These are phyloP conservation scores for Folsomia candida DNA, from an alignment of 2,888 invertebrate genomes.

Conservation along the genomic window DNA sequence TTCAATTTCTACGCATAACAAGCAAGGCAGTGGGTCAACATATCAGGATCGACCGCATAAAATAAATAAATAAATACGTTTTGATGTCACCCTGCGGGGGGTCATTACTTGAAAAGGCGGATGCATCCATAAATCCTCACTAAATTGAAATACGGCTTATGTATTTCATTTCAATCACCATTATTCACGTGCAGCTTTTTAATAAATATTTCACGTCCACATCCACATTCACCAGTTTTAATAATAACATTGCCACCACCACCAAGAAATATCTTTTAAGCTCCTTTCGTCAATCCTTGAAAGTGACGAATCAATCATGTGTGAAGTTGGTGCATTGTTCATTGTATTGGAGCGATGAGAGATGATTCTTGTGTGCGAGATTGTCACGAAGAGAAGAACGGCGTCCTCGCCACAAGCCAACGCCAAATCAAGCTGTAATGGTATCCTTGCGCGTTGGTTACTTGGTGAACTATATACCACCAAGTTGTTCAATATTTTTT, in stretches of 20 bases:
- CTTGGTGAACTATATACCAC: too few relatives aligned
- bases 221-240: neutral
- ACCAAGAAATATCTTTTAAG: too few relatives aligned
- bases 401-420: neutral
- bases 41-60: too few relatives aligned
- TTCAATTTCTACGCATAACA: neutral
- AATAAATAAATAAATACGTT: too few relatives aligned
- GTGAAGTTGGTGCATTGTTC: constrained; percentile 12
- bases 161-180: neutral
- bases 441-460: too few relatives aligned
- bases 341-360: neutral
- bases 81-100: neutral
- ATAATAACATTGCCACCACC: too few relatives aligned
- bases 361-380: neutral
- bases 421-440: neutral
- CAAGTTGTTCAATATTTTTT: too few relatives aligned
- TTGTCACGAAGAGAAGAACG: neutral
- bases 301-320: constrained; percentile 15
- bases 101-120: neutral
- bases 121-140: neutral
- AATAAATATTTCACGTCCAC: neutral
- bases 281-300: neutral
- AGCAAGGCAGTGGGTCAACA: too few relatives aligned
- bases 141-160: neutral
- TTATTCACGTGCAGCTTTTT: neutral